Evolutionary conservation across 2,113 vertebrate genomes (phyloP).

Genomic region (Poeciliopsis occidentalis): DNA sequence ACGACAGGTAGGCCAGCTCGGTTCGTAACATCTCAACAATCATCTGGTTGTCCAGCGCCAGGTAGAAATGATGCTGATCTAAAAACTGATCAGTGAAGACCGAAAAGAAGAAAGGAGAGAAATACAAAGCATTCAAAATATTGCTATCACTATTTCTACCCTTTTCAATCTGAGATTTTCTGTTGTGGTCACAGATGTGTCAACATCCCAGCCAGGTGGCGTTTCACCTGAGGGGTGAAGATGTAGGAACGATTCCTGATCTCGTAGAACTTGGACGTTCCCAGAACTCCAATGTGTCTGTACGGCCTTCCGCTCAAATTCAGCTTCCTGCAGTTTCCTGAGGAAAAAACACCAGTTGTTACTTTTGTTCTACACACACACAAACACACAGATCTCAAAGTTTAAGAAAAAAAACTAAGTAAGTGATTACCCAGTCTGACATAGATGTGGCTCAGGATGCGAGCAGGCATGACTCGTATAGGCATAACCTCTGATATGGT

Average conservation of each 20-base stretch:
- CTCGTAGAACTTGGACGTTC: slow-evolving; percentile 97
- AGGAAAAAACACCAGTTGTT: slow-evolving; percentile 3
- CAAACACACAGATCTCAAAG: background rate
- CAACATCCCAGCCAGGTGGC: background rate
- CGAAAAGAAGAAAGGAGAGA: background rate
- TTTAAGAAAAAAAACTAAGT: background rate
- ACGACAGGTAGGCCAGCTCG: slow-evolving; percentile 93
- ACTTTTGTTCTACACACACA: too few species aligned
- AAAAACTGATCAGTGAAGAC: slow-evolving; percentile 83
- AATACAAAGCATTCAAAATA: background rate
- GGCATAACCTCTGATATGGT: slow-evolving; percentile 88
- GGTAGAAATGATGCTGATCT: slow-evolving; percentile 98
- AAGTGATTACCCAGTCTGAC: slow-evolving; percentile 87
- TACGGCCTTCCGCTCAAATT: slow-evolving; percentile 93
- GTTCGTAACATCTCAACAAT: slow-evolving; percentile 97
- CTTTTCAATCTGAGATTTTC: background rate
- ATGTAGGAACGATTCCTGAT: slow-evolving; percentile 93
- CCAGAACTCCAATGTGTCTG: slow-evolving; percentile 94
- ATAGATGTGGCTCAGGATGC: slow-evolving; percentile 95
- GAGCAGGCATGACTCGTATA: slow-evolving; percentile 90
- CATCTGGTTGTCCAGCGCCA: slow-evolving; percentile 98
- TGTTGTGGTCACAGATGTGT: background rate
- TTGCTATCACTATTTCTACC: background rate
- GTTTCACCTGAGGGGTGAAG: slow-evolving; percentile 88
- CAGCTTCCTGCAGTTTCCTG: slow-evolving; percentile 91